Evolutionary conservation across 1,140 invertebrate genomes (phyloP), one percentile per base, ranked within the genome.

Genomic region (Lepidostoma basale): DNA sequence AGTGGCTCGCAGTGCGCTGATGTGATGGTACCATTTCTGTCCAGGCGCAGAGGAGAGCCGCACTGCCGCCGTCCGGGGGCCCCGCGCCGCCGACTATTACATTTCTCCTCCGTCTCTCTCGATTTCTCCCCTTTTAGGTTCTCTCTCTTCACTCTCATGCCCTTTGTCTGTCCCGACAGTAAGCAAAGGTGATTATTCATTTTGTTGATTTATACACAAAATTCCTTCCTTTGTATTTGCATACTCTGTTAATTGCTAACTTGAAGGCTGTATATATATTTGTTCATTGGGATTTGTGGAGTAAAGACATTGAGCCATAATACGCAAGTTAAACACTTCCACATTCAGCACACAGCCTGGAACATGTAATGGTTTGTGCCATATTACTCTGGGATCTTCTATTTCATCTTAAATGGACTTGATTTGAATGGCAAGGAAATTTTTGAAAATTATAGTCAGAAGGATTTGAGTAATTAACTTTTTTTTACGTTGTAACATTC

Each of bases 11-110:
- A n/a, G n/a, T n/a, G n/a, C n/a, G n/a, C n/a, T n/a, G n/a, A n/a
- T n/a, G n/a, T n/a, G n/a, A 54, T 73, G 67, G 71, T 73, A 60
- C 45, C 67, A 47, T 73, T 73, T 73, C 56, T 73, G 71, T 73
- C 64, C 71, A 73, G 71, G 71, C 56, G 67, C 63, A 59, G 40
- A 25, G 56, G 28, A 36, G 28, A 18, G 62, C 10, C 22, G 67
- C 44, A 30, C 62, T 44, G 62, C 33, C 18, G 28, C 65, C 44
- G 66, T 54, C 60, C 16, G 42, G 47, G 47, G 58, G 40, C 30
- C 30, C 47, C 59, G 42, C 42, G 28, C 52, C 52, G 42, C 54
- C 22, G 39, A 62, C 42, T 49, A 63, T 60, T 60, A 3, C 36
- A 40, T 60, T 42, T 60, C 56, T 60, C 22, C 52, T 26, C 56